Evolutionary conservation across 2,888 invertebrate species (phyloP), one percentile per base, ranked within the genome.

Genomic region (Ditula angustiorana): DNA sequence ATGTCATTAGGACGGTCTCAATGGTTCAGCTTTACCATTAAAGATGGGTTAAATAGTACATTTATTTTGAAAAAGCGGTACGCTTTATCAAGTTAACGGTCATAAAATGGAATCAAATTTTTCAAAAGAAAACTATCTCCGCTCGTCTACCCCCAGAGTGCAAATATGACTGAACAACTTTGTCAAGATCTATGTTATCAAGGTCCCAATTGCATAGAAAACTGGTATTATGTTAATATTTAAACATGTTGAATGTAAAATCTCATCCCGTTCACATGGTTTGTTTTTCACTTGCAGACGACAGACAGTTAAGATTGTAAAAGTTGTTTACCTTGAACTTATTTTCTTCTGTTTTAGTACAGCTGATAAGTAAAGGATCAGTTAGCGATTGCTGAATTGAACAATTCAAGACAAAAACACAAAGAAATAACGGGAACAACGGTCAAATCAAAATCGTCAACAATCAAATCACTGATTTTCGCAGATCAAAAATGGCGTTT

Each of bases 281-380:
- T 57, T 69, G 64, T 58, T 61, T 44, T 58, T 53, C 33, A 59
- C 41, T 58, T 50, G 33, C 30, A 24, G 26, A 16, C 23, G 50
- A 53, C 35, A 30, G 13, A 41, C 19, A 13, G 16, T 47, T 46
- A 21, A 59, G 30, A 19, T 49, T 71, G 69, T 49, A 70, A 74
- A 78, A 79, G 78, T 85, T 80, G 81, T 83, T 85, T 85, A 85
- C 86, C 85, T 84, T 82, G 82, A 68, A 53, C 21, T 37, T 21
- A 11, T 11, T 52, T 50, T 30, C 23, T 64, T 26, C 23, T 5
- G 11, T 35, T 59, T 28, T 35, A 10, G 5, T 28, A 26, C 21
- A 46, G 35, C 13, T 53, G 2, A 47, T 21, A 33, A 13, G 21
- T 46, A 52, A 23, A 21, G 23, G 26, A 5, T 26, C n/a, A 26